Conservation (phyloP, 2,797 vertebrate species). For the Leptodactylus fallax region DNA sequence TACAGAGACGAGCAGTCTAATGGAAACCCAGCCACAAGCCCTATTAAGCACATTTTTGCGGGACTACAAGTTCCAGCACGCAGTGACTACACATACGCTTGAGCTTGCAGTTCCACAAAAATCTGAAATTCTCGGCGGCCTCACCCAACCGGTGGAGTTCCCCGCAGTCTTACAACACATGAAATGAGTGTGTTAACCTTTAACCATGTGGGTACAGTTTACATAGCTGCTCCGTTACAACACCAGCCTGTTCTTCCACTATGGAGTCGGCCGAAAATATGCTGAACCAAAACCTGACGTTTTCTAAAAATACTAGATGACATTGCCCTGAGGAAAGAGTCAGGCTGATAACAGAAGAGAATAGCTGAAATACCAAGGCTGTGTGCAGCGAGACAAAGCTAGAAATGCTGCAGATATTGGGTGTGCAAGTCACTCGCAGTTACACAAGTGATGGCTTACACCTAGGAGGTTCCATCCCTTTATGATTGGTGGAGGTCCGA, state of each 20-base stretch:
- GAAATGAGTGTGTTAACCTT: slow-evolving; percentile 20
- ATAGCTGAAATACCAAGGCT: background rate
- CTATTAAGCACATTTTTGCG: background rate
- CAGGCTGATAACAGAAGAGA: background rate
- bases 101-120: background rate
- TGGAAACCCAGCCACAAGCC: no score
- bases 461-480: no score
- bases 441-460: no score
- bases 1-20: no score
- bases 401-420: no score
- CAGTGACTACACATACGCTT: no score
- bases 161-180: background rate
- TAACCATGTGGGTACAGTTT: slow-evolving; percentile 15
- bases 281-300: background rate
- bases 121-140: background rate
- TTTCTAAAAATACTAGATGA: background rate
- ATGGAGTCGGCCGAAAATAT: background rate
- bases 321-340: background rate
- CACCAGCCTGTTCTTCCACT: background rate
- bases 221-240: slow-evolving; percentile 4
- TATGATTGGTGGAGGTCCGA: no score
- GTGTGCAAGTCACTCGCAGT: no score
- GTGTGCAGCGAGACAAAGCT: no score
- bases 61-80: slow-evolving; percentile 8
- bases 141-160: slow-evolving; percentile 4